Conservation (phyloP, 2,113 vertebrate genomes). For the Lamprotornis superbus region DNA sequence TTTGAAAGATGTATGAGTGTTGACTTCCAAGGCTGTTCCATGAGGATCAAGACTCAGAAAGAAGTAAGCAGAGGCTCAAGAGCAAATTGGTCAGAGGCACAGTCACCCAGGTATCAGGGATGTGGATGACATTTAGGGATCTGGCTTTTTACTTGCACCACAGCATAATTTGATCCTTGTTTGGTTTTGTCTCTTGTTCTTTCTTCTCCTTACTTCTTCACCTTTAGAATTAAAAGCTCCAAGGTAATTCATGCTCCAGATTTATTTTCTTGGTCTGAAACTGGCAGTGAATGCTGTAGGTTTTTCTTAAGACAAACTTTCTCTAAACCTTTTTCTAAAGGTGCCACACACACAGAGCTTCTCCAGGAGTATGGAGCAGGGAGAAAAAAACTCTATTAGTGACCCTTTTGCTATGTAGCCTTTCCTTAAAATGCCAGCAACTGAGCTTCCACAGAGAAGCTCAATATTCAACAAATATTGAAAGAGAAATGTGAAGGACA, state of each 20-base stretch:
- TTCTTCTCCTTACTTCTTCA: neutral
- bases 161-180: neutral
- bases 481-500: conserved; percentile 14
- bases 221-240: neutral
- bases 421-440: conserved; percentile 38
- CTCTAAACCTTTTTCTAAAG: neutral
- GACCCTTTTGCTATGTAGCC: conserved; percentile 16
- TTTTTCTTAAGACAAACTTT: neutral
- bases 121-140: neutral
- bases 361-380: neutral
- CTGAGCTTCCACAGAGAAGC: neutral
- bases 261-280: neutral
- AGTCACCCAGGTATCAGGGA: neutral
- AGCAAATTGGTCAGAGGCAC: neutral
- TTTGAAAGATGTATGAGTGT: neutral
- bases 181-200: neutral
- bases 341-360: neutral
- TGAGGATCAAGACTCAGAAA: neutral
- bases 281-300: neutral
- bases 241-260: neutral
- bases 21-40: neutral
- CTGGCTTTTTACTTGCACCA: neutral
- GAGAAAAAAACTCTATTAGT: neutral
- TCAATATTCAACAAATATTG: conserved; percentile 5
- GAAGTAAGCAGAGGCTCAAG: neutral